Evolutionary conservation across 2,888 invertebrate genomes (phyloP).

Genomic region (Cephus pulcher): DNA sequence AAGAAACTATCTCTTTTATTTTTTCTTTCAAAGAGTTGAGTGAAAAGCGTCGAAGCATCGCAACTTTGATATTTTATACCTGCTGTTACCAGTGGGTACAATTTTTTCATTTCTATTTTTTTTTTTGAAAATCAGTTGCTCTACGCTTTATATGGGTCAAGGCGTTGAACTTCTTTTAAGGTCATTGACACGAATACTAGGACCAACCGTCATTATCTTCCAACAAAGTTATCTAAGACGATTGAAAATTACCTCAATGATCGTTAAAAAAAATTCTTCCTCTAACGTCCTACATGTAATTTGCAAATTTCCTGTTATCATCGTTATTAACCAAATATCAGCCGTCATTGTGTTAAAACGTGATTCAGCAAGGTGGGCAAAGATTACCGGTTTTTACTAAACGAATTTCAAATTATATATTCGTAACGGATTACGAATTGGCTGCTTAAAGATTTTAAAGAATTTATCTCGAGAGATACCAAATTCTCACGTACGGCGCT

Average conservation of each 20-base stretch:
- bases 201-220: background rate
- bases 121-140: background rate
- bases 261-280: background rate
- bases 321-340: background rate
- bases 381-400: background rate
- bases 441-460: background rate
- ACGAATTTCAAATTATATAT: background rate
- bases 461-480: background rate
- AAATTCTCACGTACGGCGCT: background rate
- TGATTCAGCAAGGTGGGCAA: background rate
- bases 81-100: background rate
- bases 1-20: background rate
- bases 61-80: background rate
- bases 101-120: background rate
- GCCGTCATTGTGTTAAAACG: background rate
- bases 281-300: background rate
- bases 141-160: background rate
- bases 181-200: background rate
- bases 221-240: background rate
- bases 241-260: background rate
- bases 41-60: background rate
- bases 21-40: background rate
- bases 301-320: background rate
- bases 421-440: background rate
- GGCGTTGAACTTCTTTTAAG: background rate